phyloP scores from a whole-genome alignment of 2,888 invertebrate genomes.

The Acanthosepion pharaonis region DNA sequence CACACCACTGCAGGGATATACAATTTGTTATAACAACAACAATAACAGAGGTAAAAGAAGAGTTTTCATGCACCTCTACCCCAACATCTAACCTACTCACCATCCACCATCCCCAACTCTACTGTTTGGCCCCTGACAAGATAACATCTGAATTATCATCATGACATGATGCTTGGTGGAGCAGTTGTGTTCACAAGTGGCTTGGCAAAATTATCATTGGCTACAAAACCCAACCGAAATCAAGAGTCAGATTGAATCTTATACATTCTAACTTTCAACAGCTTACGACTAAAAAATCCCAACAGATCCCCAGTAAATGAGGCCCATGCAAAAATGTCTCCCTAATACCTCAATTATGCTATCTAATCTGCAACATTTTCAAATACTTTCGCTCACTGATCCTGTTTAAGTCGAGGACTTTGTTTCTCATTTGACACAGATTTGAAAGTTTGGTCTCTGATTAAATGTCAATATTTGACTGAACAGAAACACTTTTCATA shows the following conservation, averaged over 20 bases:
- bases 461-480: slow-evolving; percentile 48
- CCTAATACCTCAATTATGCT: slow-evolving; percentile 48
- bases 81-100: neutral
- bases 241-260: slow-evolving; percentile 46
- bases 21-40: neutral
- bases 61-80: neutral
- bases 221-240: slow-evolving; percentile 45
- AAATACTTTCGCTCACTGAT: slow-evolving; percentile 48
- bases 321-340: slow-evolving; percentile 47
- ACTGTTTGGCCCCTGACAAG: slow-evolving; percentile 34
- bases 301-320: slow-evolving; percentile 47
- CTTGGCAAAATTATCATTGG: slow-evolving; percentile 46
- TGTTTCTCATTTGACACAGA: slow-evolving; percentile 48
- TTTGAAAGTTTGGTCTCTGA: slow-evolving; percentile 46
- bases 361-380: slow-evolving; percentile 47
- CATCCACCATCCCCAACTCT: neutral
- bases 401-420: slow-evolving; percentile 47
- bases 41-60: neutral
- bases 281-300: slow-evolving; percentile 48
- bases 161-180: slow-evolving; percentile 45
- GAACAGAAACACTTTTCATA: slow-evolving; percentile 47
- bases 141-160: slow-evolving; percentile 46
- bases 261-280: slow-evolving; percentile 48
- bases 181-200: slow-evolving; percentile 41
- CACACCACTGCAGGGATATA: neutral